Conservation (phyloP, 2,797 vertebrate species). For the Oreonectes daqikongensis region DNA sequence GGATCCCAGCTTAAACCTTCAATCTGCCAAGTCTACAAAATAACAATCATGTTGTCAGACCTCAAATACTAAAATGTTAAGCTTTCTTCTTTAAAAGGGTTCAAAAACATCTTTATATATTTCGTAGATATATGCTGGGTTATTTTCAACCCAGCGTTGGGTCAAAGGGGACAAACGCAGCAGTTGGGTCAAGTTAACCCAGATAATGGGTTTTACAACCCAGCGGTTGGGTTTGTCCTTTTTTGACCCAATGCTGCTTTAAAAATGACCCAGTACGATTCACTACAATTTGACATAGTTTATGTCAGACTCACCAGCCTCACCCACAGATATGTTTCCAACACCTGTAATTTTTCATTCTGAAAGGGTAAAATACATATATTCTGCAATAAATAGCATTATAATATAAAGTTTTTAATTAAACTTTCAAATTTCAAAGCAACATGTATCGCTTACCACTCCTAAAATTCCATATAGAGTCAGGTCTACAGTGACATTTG, state of each 20-base stretch:
- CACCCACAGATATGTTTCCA: constrained; percentile 73
- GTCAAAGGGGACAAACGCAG: no score
- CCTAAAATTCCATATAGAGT: constrained; percentile 62
- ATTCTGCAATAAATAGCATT: not conserved
- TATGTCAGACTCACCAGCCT: constrained; percentile 58
- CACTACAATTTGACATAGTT: not conserved
- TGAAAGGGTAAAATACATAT: constrained; percentile 45
- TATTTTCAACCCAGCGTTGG: no score
- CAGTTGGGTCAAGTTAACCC: no score
- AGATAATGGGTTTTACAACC: no score
- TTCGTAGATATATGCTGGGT: no score
- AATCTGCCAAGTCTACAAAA: constrained; percentile 70
- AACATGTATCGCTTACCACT: constrained; percentile 51
- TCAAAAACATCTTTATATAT: no score
- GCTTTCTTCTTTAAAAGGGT: no score
- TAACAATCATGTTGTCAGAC: not conserved
- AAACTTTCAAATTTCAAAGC: not conserved
- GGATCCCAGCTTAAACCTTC: constrained; percentile 59
- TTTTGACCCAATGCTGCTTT: no score
- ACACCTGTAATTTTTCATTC: constrained; percentile 74
- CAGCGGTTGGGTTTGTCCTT: no score
- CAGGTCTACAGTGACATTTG: constrained; percentile 58
- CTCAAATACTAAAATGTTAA: no score
- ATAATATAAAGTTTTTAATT: not conserved
- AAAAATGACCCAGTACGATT: not conserved